Base-by-base conservation (phyloP, 2,113 vertebrate genomes). In the Grus americana region DNA sequence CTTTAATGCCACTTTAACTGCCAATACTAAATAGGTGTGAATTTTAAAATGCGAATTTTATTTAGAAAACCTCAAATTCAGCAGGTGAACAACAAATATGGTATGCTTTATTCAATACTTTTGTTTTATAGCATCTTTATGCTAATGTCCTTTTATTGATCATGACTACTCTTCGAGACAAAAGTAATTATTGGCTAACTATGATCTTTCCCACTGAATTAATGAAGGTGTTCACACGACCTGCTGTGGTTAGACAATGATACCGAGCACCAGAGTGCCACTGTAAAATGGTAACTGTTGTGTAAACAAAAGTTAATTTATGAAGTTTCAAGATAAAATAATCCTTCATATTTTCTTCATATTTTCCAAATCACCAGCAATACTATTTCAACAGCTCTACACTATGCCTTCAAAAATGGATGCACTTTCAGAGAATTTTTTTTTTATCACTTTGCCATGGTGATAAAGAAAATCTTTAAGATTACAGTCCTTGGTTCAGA, bases 391-490 rank as follows among this genome's bases (percentile, higher is more conserved):
- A 72, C 17, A 92, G 19, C 58, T 90, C 46, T 78, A 92, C 40
- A 82, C 18, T 86, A 61, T 58, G 83, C 70, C 98, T 95, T 90
- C 38, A 80, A 96, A 90, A 66, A 19, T 81, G 36, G 19, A 36
- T 68, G 72, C 68, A 92, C 17, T 92, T 96, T 93, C 72, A 95
- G 83, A 92, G 32, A 15, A 11, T 40, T 38, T 16, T 42, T 80
- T 83, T 94, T 86, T 87, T 22, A 89, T 73, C 54, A 24, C 22
- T 96, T 97, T 96, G 61, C 84, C 79, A 92, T 96, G 89, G 59
- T 88, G 84, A 93, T 92, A 87, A 94, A 96, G 79, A 93, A 97
- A 97, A 97, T 89, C 57, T 95, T 96, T 68, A 95, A 68, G 85
- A 95, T 97, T 96, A 94, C 78, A 83, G 61, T 70, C 46, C 86